Evolutionary conservation across 2,888 invertebrate genomes (phyloP).

Genomic region (Antheraea yamamai): DNA sequence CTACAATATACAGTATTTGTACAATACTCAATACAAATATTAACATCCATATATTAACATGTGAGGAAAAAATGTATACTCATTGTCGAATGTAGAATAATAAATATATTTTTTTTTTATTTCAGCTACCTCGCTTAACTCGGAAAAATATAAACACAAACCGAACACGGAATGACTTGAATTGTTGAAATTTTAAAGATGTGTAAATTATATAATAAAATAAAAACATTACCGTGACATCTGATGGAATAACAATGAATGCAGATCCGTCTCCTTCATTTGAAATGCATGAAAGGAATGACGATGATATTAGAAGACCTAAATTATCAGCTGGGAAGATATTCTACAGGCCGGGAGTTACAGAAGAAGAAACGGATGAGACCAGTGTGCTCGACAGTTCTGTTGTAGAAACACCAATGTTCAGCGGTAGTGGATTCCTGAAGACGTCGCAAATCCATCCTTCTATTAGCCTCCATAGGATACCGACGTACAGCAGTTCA

Average conservation of each 20-base stretch:
- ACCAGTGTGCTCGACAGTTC: constrained; percentile 76
- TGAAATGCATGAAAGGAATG: constrained; percentile 66
- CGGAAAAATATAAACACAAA: not conserved
- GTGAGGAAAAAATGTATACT: too few species aligned
- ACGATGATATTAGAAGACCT: constrained; percentile 56
- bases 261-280: constrained; percentile 56
- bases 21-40: not conserved
- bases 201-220: constrained; percentile 26
- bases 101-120: not conserved
- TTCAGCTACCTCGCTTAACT: not conserved
- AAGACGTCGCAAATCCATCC: constrained; percentile 64
- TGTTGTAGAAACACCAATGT: constrained; percentile 70
- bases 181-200: not conserved
- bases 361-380: constrained; percentile 74
- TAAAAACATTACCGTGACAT: constrained; percentile 53
- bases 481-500: constrained; percentile 83
- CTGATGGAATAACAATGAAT: constrained; percentile 41
- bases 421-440: constrained; percentile 57
- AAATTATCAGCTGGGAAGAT: constrained; percentile 68
- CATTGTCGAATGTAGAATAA: too few species aligned
- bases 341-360: constrained; percentile 74
- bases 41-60: too few species aligned
- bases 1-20: too few species aligned
- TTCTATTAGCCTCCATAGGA: constrained; percentile 78
- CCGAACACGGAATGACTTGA: constrained; percentile 1